Base-by-base conservation (phyloP, 2,888 invertebrate genomes). In the Sussaba pulchella region DNA sequence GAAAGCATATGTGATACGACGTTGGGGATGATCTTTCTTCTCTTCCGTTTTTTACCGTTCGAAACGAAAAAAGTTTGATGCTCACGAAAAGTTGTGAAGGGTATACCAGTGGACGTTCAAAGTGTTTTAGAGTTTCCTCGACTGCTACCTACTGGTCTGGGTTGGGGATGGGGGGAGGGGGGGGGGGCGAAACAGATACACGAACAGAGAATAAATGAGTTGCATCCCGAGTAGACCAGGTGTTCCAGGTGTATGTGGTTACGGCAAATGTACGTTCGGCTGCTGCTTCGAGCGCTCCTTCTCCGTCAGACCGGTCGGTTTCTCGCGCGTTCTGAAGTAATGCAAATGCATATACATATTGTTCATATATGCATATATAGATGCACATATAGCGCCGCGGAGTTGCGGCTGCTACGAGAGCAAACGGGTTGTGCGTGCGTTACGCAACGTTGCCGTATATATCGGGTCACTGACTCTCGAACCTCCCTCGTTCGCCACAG, bases 401-500 rank as follows among this genome's bases (percentile, higher is more conserved):
- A 50, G 36, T 10, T 36, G 17, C 10, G 14, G 39, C 39, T 59
- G 59, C n/a, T 26, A 52, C 5, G 21, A 52, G 50, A 52, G 31
- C 14, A 31, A 14, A n/a, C 54, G 54, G 54, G 36, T 59, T 59
- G 59, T 59, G 59, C 39, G 61, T 45, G 78, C 59, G 50, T 79
- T 79, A 70, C 74, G 79, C 79, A 79, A 79, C 36, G 57, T 43
- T 78, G 47, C 41, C 63, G 79, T 70, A 59, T 43, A 31, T 21
- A 14, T 57, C 74, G 54, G 79, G 79, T 79, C 79, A 75, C 57
- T 70, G 79, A 79, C 74, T 70, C 63, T 36, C 36, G 52, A 69
- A 41, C 69, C 54, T 43, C 69, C 69, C 69, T 26, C 69, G 45
- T 43, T 26, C 26, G 14, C 36, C 19, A 36, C 39, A 36, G 36